Percentiles rank a stretch among this genome's conserved stretches.
phyloP scores from a whole-genome alignment of 2,797 vertebrate species.

The Semaprochilodus insignis region DNA sequence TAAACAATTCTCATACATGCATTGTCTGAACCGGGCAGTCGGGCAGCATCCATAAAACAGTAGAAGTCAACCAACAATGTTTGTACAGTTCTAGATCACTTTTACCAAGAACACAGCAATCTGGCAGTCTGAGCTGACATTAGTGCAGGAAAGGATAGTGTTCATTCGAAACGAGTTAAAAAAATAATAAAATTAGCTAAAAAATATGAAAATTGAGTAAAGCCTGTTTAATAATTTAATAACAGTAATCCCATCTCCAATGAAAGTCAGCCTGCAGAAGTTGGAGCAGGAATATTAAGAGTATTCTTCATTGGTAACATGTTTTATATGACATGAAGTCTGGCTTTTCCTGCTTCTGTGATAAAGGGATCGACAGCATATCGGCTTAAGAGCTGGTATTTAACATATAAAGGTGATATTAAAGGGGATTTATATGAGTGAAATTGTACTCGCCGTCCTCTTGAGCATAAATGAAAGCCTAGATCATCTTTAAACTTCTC shows the following conservation, averaged over 20 bases:
- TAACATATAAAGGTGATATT: slow-evolving; percentile 8
- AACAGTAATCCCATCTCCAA: not conserved
- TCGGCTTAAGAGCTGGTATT: slow-evolving; percentile 6
- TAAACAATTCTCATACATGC: too few species aligned
- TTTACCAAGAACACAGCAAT: not conserved
- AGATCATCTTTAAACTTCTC: not conserved
- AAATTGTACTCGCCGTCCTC: not conserved
- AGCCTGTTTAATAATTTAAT: not conserved
- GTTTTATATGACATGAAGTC: not conserved
- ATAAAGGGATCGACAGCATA: slow-evolving; percentile 13
- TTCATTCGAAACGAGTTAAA: not conserved
- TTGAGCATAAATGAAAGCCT: not conserved
- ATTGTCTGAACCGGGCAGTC: too few species aligned
- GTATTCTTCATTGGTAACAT: not conserved
- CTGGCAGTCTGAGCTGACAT: not conserved
- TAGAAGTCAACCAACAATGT: not conserved
- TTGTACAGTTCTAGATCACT: slow-evolving; percentile 7
- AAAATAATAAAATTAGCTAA: not conserved
- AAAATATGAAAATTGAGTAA: not conserved
- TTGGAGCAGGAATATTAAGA: not conserved
- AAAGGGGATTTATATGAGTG: not conserved
- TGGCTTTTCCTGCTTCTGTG: not conserved
- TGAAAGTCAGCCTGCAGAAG: not conserved
- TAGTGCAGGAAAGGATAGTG: not conserved
- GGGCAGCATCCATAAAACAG: too few species aligned